A percentile compares a stretch with the other conserved stretches of the same genome.
Evolutionary conservation across 2,888 invertebrate genomes (phyloP).

Genomic region (Trilocha varians): DNA sequence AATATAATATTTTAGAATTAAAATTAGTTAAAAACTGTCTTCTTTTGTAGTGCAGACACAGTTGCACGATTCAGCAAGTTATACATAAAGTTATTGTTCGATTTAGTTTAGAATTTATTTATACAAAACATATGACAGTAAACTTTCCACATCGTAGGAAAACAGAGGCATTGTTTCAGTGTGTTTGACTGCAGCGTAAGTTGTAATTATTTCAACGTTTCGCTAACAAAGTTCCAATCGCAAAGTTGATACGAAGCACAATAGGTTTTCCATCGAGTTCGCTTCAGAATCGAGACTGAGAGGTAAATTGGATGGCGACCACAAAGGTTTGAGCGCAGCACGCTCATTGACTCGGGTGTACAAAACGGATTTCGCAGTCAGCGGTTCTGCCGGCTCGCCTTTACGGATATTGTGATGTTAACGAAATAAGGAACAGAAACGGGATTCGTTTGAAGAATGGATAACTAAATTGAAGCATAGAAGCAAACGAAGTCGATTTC

Average conservation of each 20-base stretch:
- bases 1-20: no score
- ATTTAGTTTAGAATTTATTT: no score
- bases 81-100: no score
- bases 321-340: constrained; percentile 32
- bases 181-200: neutral
- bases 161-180: no score
- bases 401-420: constrained; percentile 1
- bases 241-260: constrained; percentile 2
- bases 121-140: no score
- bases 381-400: constrained; percentile 19
- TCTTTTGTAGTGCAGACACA: no score
- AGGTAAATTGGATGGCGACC: constrained; percentile 58
- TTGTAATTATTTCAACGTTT: neutral
- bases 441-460: neutral
- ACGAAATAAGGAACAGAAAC: neutral
- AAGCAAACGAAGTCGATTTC: neutral
- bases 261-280: constrained; percentile 21
- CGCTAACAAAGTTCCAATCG: neutral
- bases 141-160: no score
- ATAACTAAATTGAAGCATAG: neutral
- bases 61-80: no score
- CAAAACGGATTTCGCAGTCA: constrained; percentile 23
- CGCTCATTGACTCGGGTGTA: constrained; percentile 28
- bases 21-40: no score
- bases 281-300: constrained; percentile 30